Conservation (phyloP, 2,113 vertebrate genomes). For the Saguinus midas region DNA sequence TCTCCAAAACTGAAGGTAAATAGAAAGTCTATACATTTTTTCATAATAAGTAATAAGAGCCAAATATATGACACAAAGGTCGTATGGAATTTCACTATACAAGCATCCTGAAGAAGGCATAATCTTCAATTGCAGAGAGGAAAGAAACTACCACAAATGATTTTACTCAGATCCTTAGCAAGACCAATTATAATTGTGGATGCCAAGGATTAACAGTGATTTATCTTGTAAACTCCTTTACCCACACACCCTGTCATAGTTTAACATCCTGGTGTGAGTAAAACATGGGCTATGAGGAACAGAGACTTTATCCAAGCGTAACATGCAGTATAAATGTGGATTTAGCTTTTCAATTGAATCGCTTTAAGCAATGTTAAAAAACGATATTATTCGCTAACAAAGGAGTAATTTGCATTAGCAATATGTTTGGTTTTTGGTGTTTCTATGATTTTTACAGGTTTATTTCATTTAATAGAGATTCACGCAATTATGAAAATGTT, state of each 20-base stretch:
- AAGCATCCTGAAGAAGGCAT: neutral
- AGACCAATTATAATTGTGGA: neutral
- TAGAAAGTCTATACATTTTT: neutral
- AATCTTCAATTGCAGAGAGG: neutral
- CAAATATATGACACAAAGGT: neutral
- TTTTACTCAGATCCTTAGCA: neutral
- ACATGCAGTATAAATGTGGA: neutral
- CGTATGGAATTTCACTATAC: neutral
- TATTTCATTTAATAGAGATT: constrained; percentile 59
- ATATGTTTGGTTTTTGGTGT: constrained; percentile 27
- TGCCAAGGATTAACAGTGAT: constrained; percentile 12
- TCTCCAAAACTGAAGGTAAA: neutral
- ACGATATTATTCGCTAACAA: constrained; percentile 44
- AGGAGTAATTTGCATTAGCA: constrained; percentile 55
- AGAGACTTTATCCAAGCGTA: neutral
- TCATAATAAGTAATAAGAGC: neutral
- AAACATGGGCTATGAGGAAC: neutral
- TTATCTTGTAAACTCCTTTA: neutral
- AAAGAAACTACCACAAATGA: neutral
- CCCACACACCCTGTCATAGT: neutral
- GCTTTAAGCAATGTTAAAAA: constrained; percentile 35
- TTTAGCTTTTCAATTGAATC: constrained; percentile 51
- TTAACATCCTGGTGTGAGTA: neutral
- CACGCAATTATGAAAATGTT: constrained; percentile 64
- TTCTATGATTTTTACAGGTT: constrained; percentile 54